These are phyloP conservation scores for Alviniconcha strummeri DNA, from an alignment of 2,888 invertebrate species.

Conservation along the genomic window DNA sequence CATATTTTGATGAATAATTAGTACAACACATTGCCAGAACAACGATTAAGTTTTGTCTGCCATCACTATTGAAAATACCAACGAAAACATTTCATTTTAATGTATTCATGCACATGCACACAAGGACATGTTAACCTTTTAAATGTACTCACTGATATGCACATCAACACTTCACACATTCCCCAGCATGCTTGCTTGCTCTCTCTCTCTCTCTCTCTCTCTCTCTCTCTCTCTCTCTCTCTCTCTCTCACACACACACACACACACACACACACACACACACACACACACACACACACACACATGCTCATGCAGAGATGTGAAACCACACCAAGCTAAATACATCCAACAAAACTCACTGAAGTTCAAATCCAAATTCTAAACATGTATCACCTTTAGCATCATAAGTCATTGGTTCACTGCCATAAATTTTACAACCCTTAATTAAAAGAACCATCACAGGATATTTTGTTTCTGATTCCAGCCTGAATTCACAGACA, in stretches of 20 bases:
- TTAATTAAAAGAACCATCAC: background rate
- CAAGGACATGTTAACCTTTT: too few relatives aligned
- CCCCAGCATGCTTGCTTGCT: too few relatives aligned
- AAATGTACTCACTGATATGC: too few relatives aligned
- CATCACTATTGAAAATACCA: too few relatives aligned
- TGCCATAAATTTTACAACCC: background rate
- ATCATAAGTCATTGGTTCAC: background rate
- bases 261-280: background rate
- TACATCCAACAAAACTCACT: background rate
- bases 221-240: too few relatives aligned
- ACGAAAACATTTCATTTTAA: too few relatives aligned
- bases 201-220: too few relatives aligned
- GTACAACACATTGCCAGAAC: too few relatives aligned
- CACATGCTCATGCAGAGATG: background rate
- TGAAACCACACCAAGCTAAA: background rate
- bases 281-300: background rate
- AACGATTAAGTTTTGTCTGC: too few relatives aligned
- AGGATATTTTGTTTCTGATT: background rate
- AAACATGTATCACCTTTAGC: background rate
- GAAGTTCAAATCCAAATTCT: background rate
- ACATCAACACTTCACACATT: too few relatives aligned
- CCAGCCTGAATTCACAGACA: background rate
- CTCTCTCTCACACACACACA: background rate
- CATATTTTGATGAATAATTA: too few relatives aligned
- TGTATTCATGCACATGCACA: too few relatives aligned